Percentiles rank a stretch among this genome's conserved stretches.
phyloP scores from a whole-genome alignment of 2,888 invertebrate species.

The Campaea margaritaria region DNA sequence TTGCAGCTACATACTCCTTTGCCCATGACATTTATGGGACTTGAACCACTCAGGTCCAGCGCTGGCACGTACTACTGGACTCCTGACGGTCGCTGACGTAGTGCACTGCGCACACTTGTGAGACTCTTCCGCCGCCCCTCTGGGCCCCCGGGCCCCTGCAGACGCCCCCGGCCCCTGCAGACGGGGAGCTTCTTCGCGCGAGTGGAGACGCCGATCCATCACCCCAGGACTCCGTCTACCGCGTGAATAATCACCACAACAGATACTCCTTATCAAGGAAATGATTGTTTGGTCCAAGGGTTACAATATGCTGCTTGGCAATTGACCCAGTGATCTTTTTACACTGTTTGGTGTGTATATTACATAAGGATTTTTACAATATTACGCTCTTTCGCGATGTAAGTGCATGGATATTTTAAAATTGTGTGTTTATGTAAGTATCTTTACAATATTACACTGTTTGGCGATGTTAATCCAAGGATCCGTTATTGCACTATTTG shows the following conservation, averaged over 20 bases:
- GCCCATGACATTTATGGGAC: neutral
- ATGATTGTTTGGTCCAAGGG: neutral
- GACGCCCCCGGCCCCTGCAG: constrained; percentile 12
- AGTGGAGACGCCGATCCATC: neutral
- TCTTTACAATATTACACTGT: neutral
- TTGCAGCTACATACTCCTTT: too few species aligned
- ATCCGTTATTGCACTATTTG: neutral
- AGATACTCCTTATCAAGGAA: too few species aligned
- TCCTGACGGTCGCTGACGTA: constrained; percentile 86
- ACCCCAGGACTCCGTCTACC: neutral
- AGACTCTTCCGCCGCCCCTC: constrained; percentile 39
- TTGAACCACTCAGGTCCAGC: constrained; percentile 88
- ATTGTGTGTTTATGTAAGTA: neutral
- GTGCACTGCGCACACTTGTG: constrained; percentile 60
- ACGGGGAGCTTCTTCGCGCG: constrained; percentile 8
- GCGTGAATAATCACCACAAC: neutral
- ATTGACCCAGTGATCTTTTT: neutral
- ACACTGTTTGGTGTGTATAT: neutral
- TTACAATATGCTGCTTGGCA: neutral
- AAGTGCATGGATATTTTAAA: neutral
- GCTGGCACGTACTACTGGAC: constrained; percentile 96
- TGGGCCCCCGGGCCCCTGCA: constrained; percentile 34
- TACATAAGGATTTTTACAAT: neutral
- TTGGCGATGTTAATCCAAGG: neutral
- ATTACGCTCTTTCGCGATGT: neutral